phyloP scores from a whole-genome alignment of 2,113 vertebrate genomes.

The Pseudopodoces humilis region DNA sequence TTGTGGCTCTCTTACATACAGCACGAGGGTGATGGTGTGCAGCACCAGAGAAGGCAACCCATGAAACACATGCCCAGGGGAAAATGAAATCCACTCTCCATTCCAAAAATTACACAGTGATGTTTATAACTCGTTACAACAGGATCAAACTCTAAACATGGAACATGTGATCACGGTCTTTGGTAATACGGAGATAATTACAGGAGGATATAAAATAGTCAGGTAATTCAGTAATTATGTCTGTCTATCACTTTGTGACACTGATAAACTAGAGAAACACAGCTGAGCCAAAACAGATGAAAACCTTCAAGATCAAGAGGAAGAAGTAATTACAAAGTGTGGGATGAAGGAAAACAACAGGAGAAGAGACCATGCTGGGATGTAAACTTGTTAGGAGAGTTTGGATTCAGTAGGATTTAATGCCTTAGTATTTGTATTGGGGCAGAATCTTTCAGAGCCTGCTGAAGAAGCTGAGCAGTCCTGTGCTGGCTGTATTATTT shows the following conservation, averaged over 20 bases:
- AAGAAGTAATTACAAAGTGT: background rate
- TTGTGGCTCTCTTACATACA: rapidly evolving
- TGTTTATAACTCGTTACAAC: background rate
- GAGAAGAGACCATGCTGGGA: background rate
- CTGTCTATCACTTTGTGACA: background rate
- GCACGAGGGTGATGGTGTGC: rapidly evolving
- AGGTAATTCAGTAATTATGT: background rate
- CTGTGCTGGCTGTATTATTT: background rate
- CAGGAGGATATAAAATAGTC: background rate
- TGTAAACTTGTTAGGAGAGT: background rate
- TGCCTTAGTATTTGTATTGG: background rate
- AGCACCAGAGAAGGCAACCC: background rate
- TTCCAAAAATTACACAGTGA: background rate
- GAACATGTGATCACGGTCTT: background rate
- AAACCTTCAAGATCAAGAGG: background rate
- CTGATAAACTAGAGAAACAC: background rate
- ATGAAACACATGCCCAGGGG: rapidly evolving
- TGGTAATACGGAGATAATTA: background rate
- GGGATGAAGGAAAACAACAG: background rate
- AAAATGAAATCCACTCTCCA: background rate
- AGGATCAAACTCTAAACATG: background rate
- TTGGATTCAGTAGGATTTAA: background rate
- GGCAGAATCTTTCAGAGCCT: background rate
- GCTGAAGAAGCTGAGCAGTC: background rate
- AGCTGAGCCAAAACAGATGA: background rate